These are phyloP conservation scores for Plecotus auritus DNA, from an alignment of 2,113 vertebrate species.

Conservation along the genomic window DNA sequence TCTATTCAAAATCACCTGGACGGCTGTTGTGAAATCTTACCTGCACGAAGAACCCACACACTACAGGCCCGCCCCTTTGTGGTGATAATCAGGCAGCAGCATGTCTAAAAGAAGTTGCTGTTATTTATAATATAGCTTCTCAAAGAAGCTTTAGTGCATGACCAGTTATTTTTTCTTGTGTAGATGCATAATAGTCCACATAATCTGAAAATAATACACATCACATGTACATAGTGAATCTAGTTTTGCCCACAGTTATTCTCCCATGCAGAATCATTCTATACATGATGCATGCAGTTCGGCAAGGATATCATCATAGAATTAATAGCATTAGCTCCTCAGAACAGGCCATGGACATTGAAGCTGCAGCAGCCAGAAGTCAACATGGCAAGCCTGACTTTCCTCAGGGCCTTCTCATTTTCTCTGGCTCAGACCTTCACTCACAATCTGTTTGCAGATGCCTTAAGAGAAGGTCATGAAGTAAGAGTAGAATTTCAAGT, in stretches of 20 bases:
- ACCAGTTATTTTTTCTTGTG: background rate
- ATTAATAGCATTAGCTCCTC: background rate
- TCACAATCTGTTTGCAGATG: background rate
- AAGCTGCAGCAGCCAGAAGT: background rate
- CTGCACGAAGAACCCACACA: background rate
- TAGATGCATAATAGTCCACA: background rate
- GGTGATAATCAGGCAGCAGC: background rate
- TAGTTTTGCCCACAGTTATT: background rate
- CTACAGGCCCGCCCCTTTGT: background rate
- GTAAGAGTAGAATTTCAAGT: background rate
- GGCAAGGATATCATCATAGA: background rate
- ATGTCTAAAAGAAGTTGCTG: background rate
- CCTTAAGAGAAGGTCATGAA: background rate
- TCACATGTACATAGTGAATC: background rate
- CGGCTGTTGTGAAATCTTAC: background rate
- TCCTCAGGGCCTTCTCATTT: background rate
- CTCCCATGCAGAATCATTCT: background rate
- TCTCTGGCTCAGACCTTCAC: background rate
- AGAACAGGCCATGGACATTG: background rate
- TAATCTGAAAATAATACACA: background rate
- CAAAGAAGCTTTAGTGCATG: background rate
- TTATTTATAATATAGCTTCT: background rate
- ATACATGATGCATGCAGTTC: background rate
- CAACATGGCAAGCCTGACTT: background rate
- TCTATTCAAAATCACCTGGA: background rate